Evolutionary conservation across 2,797 vertebrate genomes (phyloP), one percentile per base, ranked within the genome.

Genomic region (Scolopax bukidnonensis): DNA sequence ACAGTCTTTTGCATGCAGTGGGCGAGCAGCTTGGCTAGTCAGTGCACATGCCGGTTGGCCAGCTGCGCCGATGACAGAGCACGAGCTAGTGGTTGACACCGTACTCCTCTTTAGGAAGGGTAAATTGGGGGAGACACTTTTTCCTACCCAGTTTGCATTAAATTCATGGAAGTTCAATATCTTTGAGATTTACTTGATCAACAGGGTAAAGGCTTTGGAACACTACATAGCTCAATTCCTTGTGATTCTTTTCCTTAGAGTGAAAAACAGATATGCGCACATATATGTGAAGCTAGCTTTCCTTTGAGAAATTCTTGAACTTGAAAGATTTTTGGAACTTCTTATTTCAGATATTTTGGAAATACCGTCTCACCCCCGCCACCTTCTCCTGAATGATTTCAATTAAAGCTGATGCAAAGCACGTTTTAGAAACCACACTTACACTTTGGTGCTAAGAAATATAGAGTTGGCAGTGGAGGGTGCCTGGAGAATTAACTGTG

Each of bases 101-200:
- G 45, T 25, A 11, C 10, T 64, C 0, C 1, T 38, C 16, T 75
- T 75, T 36, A 70, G 32, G 21, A n/a, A 0, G 1, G 13, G 25
- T 53, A 5, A 11, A 47, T 48, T 53, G 5, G 11, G 4, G 18
- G 10, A 12, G 3, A 6, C 23, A 11, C 12, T 48, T 16, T 25
- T 41, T 78, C 28, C 32, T 67, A 53, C 11, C 6, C 2, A 9
- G 3, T 47, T 71, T 30, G 5, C 53, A 30, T 54, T 83, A 38
- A 43, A 33, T 54, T 61, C 13, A 2, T 48, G 13, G 10, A 48
- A 17, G 16, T 43, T 54, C 17, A 27, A 1, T 67, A 25, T 61
- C 36, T 73, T n/a, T 43, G 59, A 54, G 27, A 30, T 78, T 71
- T 43, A 25, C 33, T 54, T 71, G 65, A 65, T 28, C 21, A 38